phyloP scores from a whole-genome alignment of 64 coral and sea anemone species.

The Pocillopora verrucosa region DNA sequence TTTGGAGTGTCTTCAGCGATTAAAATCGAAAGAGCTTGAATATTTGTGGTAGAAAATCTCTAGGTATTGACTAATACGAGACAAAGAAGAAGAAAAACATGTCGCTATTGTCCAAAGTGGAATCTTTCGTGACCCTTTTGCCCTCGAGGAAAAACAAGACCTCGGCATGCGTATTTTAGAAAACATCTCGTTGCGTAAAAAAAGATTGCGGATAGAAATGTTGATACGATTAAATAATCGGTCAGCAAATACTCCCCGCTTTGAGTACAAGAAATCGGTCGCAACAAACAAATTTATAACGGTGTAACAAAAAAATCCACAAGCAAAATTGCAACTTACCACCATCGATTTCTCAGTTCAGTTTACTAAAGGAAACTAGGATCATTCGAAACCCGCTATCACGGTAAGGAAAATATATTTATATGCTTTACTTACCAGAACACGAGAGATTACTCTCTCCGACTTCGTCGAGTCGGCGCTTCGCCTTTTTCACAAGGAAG shows the following conservation, averaged over 20 bases:
- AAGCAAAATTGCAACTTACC: not conserved
- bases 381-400: not conserved
- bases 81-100: slow-evolving; percentile 6
- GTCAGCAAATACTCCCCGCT: slow-evolving; percentile 1
- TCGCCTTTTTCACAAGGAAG: slow-evolving; percentile 37
- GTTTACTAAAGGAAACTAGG: not conserved
- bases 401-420: not conserved
- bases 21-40: slow-evolving; percentile 14
- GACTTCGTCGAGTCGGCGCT: not conserved
- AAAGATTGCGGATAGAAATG: not conserved
- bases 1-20: not conserved
- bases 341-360: not conserved
- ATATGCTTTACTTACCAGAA: not conserved
- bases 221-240: slow-evolving; percentile 33
- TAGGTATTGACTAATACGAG: slow-evolving; percentile 15
- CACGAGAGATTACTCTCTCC: not conserved
- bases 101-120: slow-evolving; percentile 4
- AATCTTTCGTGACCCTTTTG: slow-evolving; percentile 16
- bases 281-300: not conserved
- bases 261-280: slow-evolving; percentile 3
- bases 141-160: slow-evolving; percentile 12
- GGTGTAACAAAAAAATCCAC: not conserved
- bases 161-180: slow-evolving; percentile 38
- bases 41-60: not conserved
- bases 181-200: slow-evolving; percentile 8